Base-by-base conservation (phyloP, 2,797 vertebrate genomes). In the Eremophila alpestris region DNA sequence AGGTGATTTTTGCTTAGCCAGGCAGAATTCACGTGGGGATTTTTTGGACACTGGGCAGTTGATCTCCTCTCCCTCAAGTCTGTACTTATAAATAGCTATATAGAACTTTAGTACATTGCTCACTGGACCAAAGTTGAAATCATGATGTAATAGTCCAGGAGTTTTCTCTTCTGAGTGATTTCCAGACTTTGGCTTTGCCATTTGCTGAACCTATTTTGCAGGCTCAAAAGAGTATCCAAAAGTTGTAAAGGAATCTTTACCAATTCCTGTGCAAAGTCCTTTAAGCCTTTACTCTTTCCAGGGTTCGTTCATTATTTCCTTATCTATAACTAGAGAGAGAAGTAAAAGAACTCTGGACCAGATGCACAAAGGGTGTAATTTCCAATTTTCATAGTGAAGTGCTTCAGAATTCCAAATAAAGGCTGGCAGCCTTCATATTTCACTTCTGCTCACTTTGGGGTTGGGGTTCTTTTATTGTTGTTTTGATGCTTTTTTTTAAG, bases 401-500 rank as follows among this genome's bases (percentile, higher is more conserved):
- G 29, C 18, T 69, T 75, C 23, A 49, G 45, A 68, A 14, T 59
- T 89, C 38, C 20, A 55, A 8, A 51, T 34, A 46, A 69, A 51
- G 14, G 7, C 21, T 46, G 24, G 10, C 4, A 64, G 14, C 8
- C 36, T 34, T 75, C 34, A 23, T 58, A 36, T 36, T 74, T 64
- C 12, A 6, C 5, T 68, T 63, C 56, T 15, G 7, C 29, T 78
- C 46, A 41, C 26, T 89, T 80, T 23, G 11, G 8, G 7, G 5
- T 3, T 26, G 40, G 13, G 5, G 41, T 41, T 14, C 14, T 41
- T 43, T 2, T 5, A 65, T 56, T 32, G 13, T 16, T 51, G 18
- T 56, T 43, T 77, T n/a, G 2, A 38, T 43, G 4, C 2, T 16
- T 29, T 11, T 10, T 12, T 38, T 24, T 18, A 0, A 16, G 22